Conservation (phyloP, 2,113 vertebrate genomes). For the Cervus canadensis region DNA sequence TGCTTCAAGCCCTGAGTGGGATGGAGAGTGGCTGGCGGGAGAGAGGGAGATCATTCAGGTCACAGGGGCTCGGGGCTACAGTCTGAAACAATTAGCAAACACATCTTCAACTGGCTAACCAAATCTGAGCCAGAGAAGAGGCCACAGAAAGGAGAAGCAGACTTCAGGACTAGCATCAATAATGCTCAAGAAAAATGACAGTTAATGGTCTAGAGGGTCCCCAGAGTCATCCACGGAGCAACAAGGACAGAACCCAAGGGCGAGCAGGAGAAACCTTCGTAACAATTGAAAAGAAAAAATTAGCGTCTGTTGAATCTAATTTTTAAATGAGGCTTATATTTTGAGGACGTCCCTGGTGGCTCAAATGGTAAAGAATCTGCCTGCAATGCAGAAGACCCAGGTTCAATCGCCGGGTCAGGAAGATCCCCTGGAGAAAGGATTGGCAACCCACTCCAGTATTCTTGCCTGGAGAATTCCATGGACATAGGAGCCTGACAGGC, state of each 20-base stretch:
- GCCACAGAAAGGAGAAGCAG: neutral
- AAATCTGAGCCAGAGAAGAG: neutral
- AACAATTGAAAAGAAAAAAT: neutral
- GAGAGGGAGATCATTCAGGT: neutral
- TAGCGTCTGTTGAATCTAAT: neutral
- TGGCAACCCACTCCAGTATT: neutral
- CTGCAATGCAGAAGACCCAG: neutral
- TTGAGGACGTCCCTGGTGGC: neutral
- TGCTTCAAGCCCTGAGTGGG: neutral
- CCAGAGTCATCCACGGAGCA: fast-evolving
- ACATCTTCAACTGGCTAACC: neutral
- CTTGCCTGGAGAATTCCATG: neutral
- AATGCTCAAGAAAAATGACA: neutral
- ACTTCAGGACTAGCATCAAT: neutral
- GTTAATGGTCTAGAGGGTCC: neutral
- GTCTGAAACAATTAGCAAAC: neutral
- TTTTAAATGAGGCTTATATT: neutral
- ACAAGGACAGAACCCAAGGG: neutral
- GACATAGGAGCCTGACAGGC: neutral
- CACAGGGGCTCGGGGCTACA: neutral
- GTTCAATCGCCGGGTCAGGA: fast-evolving
- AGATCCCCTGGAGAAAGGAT: neutral
- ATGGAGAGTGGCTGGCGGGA: neutral
- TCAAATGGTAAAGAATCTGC: neutral
- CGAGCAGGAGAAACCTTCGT: neutral